These are phyloP conservation scores for Mirza zaza DNA, from an alignment of 2,113 vertebrate genomes.

Conservation along the genomic window DNA sequence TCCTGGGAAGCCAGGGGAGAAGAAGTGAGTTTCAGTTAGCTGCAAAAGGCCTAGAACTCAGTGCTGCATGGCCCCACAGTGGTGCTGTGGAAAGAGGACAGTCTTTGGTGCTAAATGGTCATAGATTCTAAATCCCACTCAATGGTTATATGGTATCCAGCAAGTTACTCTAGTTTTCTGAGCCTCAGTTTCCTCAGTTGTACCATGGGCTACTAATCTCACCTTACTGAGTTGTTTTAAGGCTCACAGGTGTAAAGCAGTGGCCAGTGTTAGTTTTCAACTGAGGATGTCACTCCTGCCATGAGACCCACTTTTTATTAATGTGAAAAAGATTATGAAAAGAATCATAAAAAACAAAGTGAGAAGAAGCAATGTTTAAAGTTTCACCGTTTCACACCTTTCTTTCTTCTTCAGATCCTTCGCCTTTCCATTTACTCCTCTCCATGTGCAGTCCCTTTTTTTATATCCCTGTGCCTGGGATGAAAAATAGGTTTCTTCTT, in stretches of 20 bases:
- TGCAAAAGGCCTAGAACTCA: neutral
- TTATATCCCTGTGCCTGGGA: neutral
- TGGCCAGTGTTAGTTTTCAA: neutral
- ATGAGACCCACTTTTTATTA: neutral
- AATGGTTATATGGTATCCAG: neutral
- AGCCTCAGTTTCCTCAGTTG: neutral
- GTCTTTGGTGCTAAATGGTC: neutral
- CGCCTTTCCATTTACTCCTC: neutral
- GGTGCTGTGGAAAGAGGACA: neutral
- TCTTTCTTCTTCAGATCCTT: neutral
- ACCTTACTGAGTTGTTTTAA: neutral
- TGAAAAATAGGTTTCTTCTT: neutral
- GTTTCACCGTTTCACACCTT: neutral
- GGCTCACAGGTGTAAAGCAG: neutral
- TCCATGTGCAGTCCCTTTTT: neutral
- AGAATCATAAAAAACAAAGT: neutral
- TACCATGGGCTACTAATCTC: neutral
- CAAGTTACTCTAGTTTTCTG: neutral
- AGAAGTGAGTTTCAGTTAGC: neutral
- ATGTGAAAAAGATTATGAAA: neutral
- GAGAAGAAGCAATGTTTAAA: neutral
- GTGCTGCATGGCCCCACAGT: neutral
- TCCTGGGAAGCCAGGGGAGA: neutral
- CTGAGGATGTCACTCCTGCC: neutral
- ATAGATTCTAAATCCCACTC: neutral